Evolutionary conservation across 2,888 invertebrate species (phyloP), one percentile per base, ranked within the genome.

Genomic region (Zaprionus obscuricornis): DNA sequence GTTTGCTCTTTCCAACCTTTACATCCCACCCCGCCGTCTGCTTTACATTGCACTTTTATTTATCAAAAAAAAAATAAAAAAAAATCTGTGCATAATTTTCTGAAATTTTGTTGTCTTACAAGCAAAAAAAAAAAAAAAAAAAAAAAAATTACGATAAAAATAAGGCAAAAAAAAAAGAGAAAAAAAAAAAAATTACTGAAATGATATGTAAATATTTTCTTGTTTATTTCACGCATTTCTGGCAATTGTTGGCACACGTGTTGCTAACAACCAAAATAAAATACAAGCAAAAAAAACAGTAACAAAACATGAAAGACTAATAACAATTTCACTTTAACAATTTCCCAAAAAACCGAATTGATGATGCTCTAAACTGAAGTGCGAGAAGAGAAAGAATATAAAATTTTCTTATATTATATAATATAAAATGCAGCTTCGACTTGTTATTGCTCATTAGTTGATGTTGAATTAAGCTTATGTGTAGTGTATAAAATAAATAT

Each of bases 211-310:
- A 69, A 59, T 69, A 46, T 50, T 29, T 34, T 26, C 33, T 46
- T 50, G 70, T 45, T 69, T 54, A 36, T 47, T 34, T 37, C 36
- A 50, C 40, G 40, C 17, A 40, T 43, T 57, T 49, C 24, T 3
- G 42, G 18, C 29, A 49, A 34, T 36, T 69, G 65, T 68, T 59
- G 51, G 18, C 52, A 54, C 54, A 65, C 46, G 50, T 65, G 65
- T 34, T 50, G 20, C 11, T 29, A 37, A 18, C 14, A 11, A n/a
- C 34, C 34, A 45, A 51, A 42, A 6, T 29, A 13, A 8, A 20
- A 27, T 40, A 3, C 7, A 37, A 14, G 4, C 34, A 51, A 42
- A 18, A 18, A 8, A 39, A 13, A 26, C 18, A 56, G 22, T 22
- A 29, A 36, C 20, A 29, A 7, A 26, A 50, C 31, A 45, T 34